Base-by-base conservation (phyloP, 2,113 vertebrate species). In the Ondatra zibethicus region DNA sequence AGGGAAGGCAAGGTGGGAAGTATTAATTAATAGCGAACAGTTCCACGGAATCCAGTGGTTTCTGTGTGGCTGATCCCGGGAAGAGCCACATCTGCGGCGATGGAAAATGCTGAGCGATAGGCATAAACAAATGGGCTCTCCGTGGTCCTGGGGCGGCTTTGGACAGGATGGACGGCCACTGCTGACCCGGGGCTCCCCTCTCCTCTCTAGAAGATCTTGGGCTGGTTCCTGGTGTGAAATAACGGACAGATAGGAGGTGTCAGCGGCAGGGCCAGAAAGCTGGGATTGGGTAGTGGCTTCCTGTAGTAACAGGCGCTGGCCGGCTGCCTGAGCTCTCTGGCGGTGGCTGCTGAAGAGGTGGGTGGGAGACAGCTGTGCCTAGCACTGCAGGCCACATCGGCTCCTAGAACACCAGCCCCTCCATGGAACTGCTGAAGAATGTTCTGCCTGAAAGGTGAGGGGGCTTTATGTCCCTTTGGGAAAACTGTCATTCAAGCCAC, bases 391-490 rank as follows among this genome's bases (percentile, higher is more conserved):
- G 42, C 63, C 82, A 21, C 93, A 2, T 33, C 42, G 66, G 80
- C 68, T 73, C 13, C 6, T 58, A 16, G 55, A 80, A 86, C 85
- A 1, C 58, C 85, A 45, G 93, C 87, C 94, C 16, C 93, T 97
- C 96, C 95, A 93, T 93, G 97, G 96, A 93, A 82, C 80, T 84
- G 93, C 97, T 39, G 92, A 96, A 95, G 23, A 82, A 99, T 99
- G 99, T 99, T 98, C 98, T 99, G 98, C 96, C 97, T 99, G 97
- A 99, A 98, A 99, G 99, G 99, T 99, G 98, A 99, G 98, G 95
- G 93, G 93, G 93, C 13, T 84, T 25, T 19, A 47, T 27, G 1
- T 2, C 14, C 36, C 0, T 10, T n/a, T 47, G 80, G 77, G 42
- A 63, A 91, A 66, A 55, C 19, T 50, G 13, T 2, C 87, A 8